Evolutionary conservation across 53 echinoderm and acorn worm species (phyloP), one percentile per base, ranked within the genome.

Genomic region (Echinometra lucunter): DNA sequence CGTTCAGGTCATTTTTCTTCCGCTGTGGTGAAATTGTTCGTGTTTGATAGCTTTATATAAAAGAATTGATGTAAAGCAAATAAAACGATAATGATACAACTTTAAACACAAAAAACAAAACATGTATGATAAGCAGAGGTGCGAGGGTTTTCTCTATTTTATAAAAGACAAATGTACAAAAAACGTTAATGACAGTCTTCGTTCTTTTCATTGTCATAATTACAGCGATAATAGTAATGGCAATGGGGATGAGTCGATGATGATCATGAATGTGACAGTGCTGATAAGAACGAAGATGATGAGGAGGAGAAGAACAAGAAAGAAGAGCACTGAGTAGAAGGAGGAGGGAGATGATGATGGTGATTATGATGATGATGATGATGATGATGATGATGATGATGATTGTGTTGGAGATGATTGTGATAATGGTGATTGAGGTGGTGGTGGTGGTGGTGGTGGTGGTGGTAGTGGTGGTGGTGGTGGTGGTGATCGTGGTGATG

Each of bases 81-180:
- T 49, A n/a, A n/a, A n/a, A n/a, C n/a, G n/a, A n/a, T n/a, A 21
- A 47, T 85, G 6, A 40, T 19, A 21, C 37, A 75, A 75, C 75
- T 75, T 28, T 34, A 18, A 38, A 45, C 15, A 16, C 85, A 45
- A 0, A 80, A 80, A 28, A 44, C 6, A 44, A 42, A 89, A 40
- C n/a, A n/a, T 8, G 32, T 88, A 66, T 18, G 42, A 8, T 91
- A 38, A 40, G 28, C 18, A 66, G 40, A 66, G 91, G 63, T 91
- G 44, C 12, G 40, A 60, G 60, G 38, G 66, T 44, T 53, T 89
- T 91, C 37, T 42, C 38, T 25, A 91, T 66, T 66, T 91, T n/a
- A 66, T 66, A 60, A 91, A 66, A 60, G 27, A 58, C n/a, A 27
- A 28, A 45, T 49, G 88, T 49, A 57, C 66, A 81, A 55, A 93